Conservation (phyloP, 64 coral and sea anemone genomes). For the Astreopora myriophthalma region DNA sequence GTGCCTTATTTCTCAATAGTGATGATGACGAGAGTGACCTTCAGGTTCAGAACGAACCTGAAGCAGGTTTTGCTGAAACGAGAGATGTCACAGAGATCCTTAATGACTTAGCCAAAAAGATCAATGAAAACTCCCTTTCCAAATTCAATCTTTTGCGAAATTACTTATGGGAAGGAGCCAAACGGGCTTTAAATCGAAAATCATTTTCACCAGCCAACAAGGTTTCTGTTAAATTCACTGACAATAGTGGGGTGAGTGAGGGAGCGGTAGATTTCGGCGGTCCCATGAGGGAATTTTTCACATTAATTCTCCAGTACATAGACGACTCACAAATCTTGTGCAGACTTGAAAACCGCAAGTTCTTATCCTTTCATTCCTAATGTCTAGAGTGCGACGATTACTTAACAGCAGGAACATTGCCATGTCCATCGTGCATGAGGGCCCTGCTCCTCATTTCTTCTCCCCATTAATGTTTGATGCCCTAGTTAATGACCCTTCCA, state of each 20-base stretch:
- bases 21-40: neutral
- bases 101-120: slow-evolving; percentile 30
- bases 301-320: neutral
- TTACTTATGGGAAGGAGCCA: slow-evolving; percentile 63
- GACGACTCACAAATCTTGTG: slow-evolving; percentile 57
- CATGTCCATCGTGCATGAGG: slow-evolving; percentile 49
- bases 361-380: slow-evolving; percentile 8
- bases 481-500: neutral
- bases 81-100: slow-evolving; percentile 46
- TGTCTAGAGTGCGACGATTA: neutral
- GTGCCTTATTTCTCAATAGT: neutral
- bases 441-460: neutral
- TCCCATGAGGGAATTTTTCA: slow-evolving; percentile 63
- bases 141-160: slow-evolving; percentile 67
- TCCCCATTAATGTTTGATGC: neutral
- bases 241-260: slow-evolving; percentile 55
- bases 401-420: neutral
- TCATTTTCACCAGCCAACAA: slow-evolving; percentile 64
- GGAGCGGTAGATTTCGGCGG: slow-evolving; percentile 71
- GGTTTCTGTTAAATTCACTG: slow-evolving; percentile 80
- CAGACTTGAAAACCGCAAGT: slow-evolving; percentile 19
- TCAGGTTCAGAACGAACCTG: neutral
- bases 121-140: slow-evolving; percentile 27
- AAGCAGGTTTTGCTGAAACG: neutral
- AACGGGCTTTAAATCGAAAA: slow-evolving; percentile 48